phyloP scores from a whole-genome alignment of 2,113 vertebrate species.

The Zingel zingel region DNA sequence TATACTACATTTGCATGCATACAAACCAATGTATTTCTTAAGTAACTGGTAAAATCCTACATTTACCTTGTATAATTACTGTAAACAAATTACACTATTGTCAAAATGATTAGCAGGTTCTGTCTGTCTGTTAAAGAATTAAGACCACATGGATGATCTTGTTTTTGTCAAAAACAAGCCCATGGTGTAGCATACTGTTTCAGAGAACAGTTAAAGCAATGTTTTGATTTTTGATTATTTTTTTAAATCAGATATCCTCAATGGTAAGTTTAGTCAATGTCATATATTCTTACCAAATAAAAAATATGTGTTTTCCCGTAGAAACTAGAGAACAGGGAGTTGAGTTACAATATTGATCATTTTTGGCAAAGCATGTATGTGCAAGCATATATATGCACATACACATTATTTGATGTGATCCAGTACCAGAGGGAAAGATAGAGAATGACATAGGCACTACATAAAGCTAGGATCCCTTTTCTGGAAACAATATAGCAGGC shows the following conservation, averaged over 20 bases:
- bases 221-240: neutral
- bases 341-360: neutral
- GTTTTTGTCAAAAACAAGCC: neutral
- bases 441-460: constrained; percentile 28
- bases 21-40: neutral
- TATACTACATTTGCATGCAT: neutral
- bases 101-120: neutral
- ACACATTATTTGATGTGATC: constrained; percentile 18
- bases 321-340: neutral
- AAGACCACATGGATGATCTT: neutral
- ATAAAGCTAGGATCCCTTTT: constrained; percentile 16
- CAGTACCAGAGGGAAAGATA: constrained; percentile 30
- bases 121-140: neutral
- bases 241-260: neutral
- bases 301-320: neutral
- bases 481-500: constrained; percentile 49
- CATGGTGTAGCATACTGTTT: neutral
- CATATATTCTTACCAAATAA: neutral
- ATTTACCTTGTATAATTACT: neutral
- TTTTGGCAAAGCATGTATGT: neutral
- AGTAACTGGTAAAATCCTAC: neutral
- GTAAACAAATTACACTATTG: neutral
- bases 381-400: neutral
- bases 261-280: neutral
- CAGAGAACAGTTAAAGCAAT: neutral